Evolutionary conservation across 2,888 invertebrate species (phyloP).

Genomic region (Dryobota labecula): DNA sequence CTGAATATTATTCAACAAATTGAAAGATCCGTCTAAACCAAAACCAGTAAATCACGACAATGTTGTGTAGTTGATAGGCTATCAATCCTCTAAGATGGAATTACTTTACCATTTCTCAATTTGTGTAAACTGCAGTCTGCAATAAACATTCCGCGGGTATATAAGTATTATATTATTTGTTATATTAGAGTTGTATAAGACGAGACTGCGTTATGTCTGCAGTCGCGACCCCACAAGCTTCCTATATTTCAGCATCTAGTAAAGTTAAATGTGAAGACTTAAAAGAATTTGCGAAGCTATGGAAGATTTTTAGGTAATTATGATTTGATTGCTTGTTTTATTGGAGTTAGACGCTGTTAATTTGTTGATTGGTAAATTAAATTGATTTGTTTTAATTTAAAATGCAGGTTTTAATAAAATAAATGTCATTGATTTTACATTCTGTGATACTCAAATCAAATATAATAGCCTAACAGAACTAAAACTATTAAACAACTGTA

Average conservation of each 20-base stretch:
- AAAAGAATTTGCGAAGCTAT: background rate
- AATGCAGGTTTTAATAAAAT: background rate
- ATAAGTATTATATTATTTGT: constrained; percentile 32
- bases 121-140: constrained; percentile 41
- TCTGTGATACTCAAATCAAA: too few species aligned
- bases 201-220: constrained; percentile 17
- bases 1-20: constrained; percentile 25
- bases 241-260: constrained; percentile 55
- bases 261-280: constrained; percentile 9
- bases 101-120: constrained; percentile 47
- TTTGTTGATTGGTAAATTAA: background rate
- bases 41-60: constrained; percentile 29
- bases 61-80: constrained; percentile 22
- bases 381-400: background rate
- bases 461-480: too few species aligned
- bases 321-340: background rate
- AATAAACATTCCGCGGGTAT: constrained; percentile 52
- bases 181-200: constrained; percentile 54
- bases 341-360: background rate
- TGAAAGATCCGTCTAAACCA: constrained; percentile 11
- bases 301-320: background rate
- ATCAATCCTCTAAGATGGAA: constrained; percentile 31
- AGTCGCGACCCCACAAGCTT: constrained; percentile 53
- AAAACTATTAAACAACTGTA: too few species aligned
- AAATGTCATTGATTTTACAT: too few species aligned